These are phyloP conservation scores for Novumbra hubbsi DNA, from an alignment of 2,797 vertebrate genomes.

Conservation along the genomic window DNA sequence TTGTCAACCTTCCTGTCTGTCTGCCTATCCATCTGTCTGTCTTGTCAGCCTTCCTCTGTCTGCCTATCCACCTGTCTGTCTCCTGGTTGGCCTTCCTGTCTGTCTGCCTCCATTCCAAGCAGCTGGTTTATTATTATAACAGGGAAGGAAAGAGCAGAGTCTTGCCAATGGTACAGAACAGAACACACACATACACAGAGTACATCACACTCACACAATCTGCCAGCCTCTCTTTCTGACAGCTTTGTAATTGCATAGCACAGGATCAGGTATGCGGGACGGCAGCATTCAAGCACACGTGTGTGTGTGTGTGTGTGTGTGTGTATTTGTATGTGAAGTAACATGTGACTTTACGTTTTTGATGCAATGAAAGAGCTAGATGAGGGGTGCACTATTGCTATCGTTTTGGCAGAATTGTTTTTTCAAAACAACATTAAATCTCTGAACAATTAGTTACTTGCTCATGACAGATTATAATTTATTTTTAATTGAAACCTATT, in stretches of 20 bases:
- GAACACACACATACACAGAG: background rate
- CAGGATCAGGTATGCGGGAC: background rate
- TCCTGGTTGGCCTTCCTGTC: background rate
- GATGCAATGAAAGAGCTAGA: too few relatives aligned
- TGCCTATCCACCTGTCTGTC: background rate
- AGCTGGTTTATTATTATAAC: background rate
- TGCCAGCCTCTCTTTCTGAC: background rate
- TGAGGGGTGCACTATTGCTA: too few relatives aligned
- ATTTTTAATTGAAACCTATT: too few relatives aligned
- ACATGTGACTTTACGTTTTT: background rate
- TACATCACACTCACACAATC: background rate
- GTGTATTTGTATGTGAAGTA: background rate
- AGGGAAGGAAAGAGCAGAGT: background rate
- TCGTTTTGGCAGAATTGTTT: too few relatives aligned
- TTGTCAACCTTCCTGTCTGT: background rate
- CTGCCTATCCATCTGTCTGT: too few relatives aligned
- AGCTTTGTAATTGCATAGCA: slow-evolving; percentile 4
- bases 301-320: slow-evolving; percentile 4
- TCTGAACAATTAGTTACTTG: too few relatives aligned
- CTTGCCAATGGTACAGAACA: background rate
- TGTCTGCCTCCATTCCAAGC: background rate
- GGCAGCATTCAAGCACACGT: background rate
- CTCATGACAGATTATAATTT: too few relatives aligned
- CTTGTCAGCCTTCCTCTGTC: too few relatives aligned
- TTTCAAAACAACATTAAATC: too few relatives aligned